Evolutionary conservation across 2,888 invertebrate species (phyloP).

Genomic region (Patella depressa): DNA sequence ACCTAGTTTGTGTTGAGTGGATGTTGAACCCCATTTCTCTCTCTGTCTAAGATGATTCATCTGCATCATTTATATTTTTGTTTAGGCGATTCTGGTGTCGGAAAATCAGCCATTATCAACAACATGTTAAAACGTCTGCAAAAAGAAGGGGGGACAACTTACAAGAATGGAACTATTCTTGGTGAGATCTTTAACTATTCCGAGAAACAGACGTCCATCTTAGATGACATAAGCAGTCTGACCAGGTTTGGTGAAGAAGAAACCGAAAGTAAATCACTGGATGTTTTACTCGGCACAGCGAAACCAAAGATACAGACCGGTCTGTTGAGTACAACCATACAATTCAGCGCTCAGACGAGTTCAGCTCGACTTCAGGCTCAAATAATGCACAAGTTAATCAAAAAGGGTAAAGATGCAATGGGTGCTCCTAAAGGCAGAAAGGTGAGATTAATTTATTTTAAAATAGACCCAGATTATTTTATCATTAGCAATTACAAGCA

Average conservation of each 20-base stretch:
- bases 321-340: conserved; percentile 63
- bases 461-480: no score
- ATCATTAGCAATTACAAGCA: no score
- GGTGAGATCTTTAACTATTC: conserved; percentile 68
- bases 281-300: conserved; percentile 53
- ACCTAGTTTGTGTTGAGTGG: no score
- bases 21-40: no score
- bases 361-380: conserved; percentile 65
- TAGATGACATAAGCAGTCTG: conserved; percentile 66
- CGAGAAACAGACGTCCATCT: conserved; percentile 63
- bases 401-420: conserved; percentile 67
- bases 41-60: no score
- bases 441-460: conserved; percentile 37
- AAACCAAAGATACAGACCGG: conserved; percentile 46
- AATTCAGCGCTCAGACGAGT: conserved; percentile 71
- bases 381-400: conserved; percentile 67
- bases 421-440: conserved; percentile 69
- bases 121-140: conserved; percentile 63
- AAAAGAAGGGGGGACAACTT: conserved; percentile 64
- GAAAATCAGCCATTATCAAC: conserved; percentile 69
- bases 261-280: conserved; percentile 46
- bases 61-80: not conserved
- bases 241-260: conserved; percentile 60
- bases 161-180: conserved; percentile 62
- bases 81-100: conserved; percentile 70